Conservation (phyloP, 2,888 invertebrate genomes). For the Hypena proboscidalis region DNA sequence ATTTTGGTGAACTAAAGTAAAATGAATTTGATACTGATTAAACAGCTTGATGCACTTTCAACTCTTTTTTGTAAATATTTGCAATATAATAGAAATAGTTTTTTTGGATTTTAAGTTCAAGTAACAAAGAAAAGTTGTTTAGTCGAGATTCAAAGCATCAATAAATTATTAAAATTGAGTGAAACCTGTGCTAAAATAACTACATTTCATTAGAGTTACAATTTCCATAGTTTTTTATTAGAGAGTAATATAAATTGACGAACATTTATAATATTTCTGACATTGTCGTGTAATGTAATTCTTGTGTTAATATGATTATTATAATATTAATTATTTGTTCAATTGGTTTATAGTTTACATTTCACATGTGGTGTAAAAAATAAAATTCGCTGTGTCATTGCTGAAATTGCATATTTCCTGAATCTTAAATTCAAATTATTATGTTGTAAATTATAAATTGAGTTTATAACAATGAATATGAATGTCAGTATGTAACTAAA, state of each 20-base stretch:
- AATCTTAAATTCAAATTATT: too few relatives aligned
- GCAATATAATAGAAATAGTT: too few relatives aligned
- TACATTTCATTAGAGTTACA: not conserved
- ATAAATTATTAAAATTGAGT: not conserved
- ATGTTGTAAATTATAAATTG: too few relatives aligned
- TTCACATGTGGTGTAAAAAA: constrained; percentile 7
- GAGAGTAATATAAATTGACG: constrained; percentile 8
- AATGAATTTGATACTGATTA: too few relatives aligned
- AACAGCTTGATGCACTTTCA: too few relatives aligned
- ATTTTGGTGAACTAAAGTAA: too few relatives aligned
- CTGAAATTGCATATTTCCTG: constrained; percentile 2
- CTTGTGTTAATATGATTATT: not conserved
- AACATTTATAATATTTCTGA: not conserved
- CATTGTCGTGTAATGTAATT: not conserved
- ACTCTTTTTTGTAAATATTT: too few relatives aligned
- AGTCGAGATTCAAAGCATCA: too few relatives aligned
- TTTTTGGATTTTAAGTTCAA: too few relatives aligned
- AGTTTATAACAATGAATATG: too few relatives aligned
- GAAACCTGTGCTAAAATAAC: constrained; percentile 13
- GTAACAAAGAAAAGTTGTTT: too few relatives aligned
- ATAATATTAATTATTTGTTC: constrained; percentile 19
- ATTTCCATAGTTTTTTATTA: constrained; percentile 9
- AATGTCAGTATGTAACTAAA: too few relatives aligned
- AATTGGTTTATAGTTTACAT: constrained; percentile 18
- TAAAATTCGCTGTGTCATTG: constrained; percentile 24